Base-by-base conservation (phyloP, 2,797 vertebrate genomes). In the Sebastes dallii region DNA sequence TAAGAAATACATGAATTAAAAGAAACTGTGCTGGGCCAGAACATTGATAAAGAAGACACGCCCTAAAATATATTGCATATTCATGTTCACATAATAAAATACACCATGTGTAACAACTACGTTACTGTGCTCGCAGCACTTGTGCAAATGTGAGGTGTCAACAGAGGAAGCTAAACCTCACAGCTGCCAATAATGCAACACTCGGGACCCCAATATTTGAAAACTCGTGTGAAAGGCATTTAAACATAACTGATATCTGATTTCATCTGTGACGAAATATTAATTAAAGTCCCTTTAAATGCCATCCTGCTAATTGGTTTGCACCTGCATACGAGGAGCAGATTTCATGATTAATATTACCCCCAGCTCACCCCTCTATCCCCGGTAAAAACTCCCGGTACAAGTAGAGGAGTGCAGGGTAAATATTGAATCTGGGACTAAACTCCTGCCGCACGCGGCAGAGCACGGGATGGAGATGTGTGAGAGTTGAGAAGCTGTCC, bases 361-460 rank as follows among this genome's bases (percentile, higher is more conserved):
- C 86, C 88, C 93, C 93, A 92, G 69, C 87, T 95, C 86, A 83
- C 81, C 91, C 82, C 81, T 86, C 69, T 89, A 93, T 95, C 95
- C 96, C 95, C 66, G 85, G 94, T 89, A 95, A 97, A 97, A 97
- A 96, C 96, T 92, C 97, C 95, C 86, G 94, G 94, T 96, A 97
- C 96, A 97, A 97, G 97, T 96, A 96, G 96, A 97, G 96, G 96
- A 98, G 97, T 96, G 96, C 96, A 97, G 97, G 96, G 97, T 98
- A 99, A 99, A 99, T 99, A 99, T 99, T 99, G 97, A 98, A 98
- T 98, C 96, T 97, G 96, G 96, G 97, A 97, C 97, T 98, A 97
- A 95, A 96, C 89, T 95, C 94, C 80, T 88, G 90, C 93, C 50
- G 84, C 95, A 97, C 96, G 96, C 88, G 93, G 95, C 94, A 94